Conservation (phyloP, 2,888 invertebrate genomes). For the Helicoverpa assulta region DNA sequence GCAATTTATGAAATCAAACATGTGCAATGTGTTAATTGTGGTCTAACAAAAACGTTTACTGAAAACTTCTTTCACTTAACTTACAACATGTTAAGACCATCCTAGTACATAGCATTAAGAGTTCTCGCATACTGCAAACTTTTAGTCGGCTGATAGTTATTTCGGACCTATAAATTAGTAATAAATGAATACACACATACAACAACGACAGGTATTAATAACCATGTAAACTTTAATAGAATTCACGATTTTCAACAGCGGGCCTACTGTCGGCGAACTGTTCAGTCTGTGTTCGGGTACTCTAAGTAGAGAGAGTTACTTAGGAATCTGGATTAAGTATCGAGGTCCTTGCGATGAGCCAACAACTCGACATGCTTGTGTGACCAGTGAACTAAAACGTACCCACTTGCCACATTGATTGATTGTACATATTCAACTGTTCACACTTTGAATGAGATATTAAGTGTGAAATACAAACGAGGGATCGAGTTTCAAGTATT, state of each 20-base stretch:
- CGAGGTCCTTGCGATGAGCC: constrained; percentile 44
- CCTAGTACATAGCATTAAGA: constrained; percentile 11
- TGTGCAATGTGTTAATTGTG: background rate
- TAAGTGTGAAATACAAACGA: background rate
- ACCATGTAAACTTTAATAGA: too few relatives aligned
- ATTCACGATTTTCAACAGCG: too few relatives aligned
- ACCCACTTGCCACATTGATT: background rate
- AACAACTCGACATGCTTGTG: constrained; percentile 36
- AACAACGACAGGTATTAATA: too few relatives aligned
- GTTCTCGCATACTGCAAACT: too few relatives aligned
- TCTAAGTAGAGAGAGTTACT: constrained; percentile 13
- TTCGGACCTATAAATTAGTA: too few relatives aligned
- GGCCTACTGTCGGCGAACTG: too few relatives aligned
- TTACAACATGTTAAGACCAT: background rate
- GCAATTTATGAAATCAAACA: background rate
- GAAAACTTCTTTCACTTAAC: background rate
- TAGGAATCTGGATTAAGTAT: constrained; percentile 45
- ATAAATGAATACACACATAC: too few relatives aligned
- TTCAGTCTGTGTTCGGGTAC: too few relatives aligned
- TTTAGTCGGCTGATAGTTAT: too few relatives aligned
- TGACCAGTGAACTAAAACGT: constrained; percentile 44
- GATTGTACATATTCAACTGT: background rate
- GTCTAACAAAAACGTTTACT: background rate
- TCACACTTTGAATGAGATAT: constrained; percentile 12
- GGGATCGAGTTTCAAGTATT: too few relatives aligned